Percentiles rank a stretch among this genome's conserved stretches.
Evolutionary conservation across 2,113 vertebrate species (phyloP).

Genomic region (Pongo abelii): DNA sequence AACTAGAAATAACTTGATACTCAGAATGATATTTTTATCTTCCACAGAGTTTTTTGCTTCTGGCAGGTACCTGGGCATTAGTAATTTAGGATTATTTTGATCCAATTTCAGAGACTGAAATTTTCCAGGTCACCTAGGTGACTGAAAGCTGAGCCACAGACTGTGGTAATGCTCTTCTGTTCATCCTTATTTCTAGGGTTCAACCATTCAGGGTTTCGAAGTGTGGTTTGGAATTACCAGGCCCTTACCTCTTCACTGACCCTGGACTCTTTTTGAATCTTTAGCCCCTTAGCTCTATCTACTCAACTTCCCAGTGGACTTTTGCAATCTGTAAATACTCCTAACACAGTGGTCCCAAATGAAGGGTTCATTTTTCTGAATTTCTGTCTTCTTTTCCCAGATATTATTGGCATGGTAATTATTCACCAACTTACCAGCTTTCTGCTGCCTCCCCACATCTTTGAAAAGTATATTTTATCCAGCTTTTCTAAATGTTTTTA

Average conservation of each 20-base stretch:
- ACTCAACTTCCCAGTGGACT: not conserved
- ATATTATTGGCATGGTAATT: not conserved
- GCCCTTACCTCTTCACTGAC: not conserved
- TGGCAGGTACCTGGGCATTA: not conserved
- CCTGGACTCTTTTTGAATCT: not conserved
- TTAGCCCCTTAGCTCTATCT: not conserved
- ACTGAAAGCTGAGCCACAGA: not conserved
- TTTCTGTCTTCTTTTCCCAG: not conserved
- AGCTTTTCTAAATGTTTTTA: not conserved
- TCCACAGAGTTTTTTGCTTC: not conserved
- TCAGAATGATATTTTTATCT: not conserved
- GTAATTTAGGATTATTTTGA: not conserved
- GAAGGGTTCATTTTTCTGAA: not conserved
- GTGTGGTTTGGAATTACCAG: not conserved
- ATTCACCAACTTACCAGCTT: not conserved
- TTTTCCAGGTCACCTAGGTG: not conserved
- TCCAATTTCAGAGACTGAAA: not conserved
- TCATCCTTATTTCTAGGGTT: not conserved
- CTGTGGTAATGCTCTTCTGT: not conserved
- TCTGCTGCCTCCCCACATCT: not conserved
- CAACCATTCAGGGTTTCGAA: not conserved
- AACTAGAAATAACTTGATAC: not conserved
- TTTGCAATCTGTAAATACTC: not conserved
- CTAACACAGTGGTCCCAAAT: not conserved
- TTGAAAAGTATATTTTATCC: not conserved